Conservation (phyloP, 2,888 invertebrate species). For the Temnothorax ravouxi region DNA sequence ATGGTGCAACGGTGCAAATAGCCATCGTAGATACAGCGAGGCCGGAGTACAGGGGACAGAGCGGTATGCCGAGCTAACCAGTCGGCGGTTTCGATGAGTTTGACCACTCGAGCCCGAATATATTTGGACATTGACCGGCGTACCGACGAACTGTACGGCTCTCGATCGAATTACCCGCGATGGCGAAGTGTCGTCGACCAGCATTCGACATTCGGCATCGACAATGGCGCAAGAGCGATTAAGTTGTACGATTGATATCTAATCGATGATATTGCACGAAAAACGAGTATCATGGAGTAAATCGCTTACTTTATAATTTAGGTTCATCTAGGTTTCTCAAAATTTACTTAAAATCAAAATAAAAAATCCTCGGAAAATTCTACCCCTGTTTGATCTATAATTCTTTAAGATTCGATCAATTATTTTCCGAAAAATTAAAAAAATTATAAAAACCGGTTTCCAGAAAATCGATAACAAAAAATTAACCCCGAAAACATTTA, state of each 20-base stretch:
- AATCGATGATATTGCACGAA: neutral
- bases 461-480: no score
- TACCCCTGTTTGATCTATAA: no score
- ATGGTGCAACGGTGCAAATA: slow-evolving; percentile 33
- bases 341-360: neutral
- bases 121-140: slow-evolving; percentile 62
- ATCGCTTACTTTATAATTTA: neutral
- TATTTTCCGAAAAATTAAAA: no score
- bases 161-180: slow-evolving; percentile 67
- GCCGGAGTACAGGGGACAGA: slow-evolving; percentile 28
- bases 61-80: slow-evolving; percentile 37
- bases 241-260: slow-evolving; percentile 16
- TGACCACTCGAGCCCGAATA: slow-evolving; percentile 48
- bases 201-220: slow-evolving; percentile 21
- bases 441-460: no score
- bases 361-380: no score
- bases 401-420: no score
- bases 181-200: slow-evolving; percentile 59
- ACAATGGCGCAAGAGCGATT: slow-evolving; percentile 8
- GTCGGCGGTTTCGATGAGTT: slow-evolving; percentile 42
- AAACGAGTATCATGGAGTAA: neutral
- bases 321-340: neutral
- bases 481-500: no score
- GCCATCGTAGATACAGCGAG: slow-evolving; percentile 1
- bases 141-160: slow-evolving; percentile 57